Conservation (phyloP, 2,113 vertebrate species). For the Onychostoma macrolepis region DNA sequence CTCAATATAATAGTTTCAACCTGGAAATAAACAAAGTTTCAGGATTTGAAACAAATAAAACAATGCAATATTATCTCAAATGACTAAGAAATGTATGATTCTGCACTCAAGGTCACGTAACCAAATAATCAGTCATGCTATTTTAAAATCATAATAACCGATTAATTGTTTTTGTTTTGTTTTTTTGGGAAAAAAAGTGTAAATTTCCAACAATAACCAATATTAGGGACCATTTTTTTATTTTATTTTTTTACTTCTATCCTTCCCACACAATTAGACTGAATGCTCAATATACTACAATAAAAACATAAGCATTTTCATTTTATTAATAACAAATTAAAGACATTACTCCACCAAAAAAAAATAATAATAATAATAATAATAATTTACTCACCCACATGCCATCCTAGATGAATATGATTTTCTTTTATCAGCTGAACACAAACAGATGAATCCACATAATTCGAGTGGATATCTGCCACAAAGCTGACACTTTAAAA, state of each 20-base stretch:
- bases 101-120: not conserved
- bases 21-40: not conserved
- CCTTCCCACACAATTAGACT: too few species aligned
- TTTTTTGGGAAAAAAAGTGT: not conserved
- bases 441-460: too few species aligned
- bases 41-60: not conserved
- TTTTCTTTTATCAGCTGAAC: too few species aligned
- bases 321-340: too few species aligned
- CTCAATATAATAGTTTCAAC: not conserved
- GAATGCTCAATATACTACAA: too few species aligned
- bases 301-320: too few species aligned
- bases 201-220: not conserved
- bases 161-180: not conserved
- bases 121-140: not conserved
- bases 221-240: not conserved
- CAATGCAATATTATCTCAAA: not conserved
- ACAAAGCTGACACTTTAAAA: too few species aligned
- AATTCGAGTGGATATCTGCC: too few species aligned
- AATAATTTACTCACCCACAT: too few species aligned
- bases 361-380: too few species aligned
- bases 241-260: not conserved
- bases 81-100: not conserved
- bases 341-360: too few species aligned
- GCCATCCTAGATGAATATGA: too few species aligned
- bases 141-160: not conserved